Percentiles rank a stretch among this genome's conserved stretches.
Evolutionary conservation across 1,140 invertebrate species (phyloP).

Genomic region (Oreohelix idahoensis): DNA sequence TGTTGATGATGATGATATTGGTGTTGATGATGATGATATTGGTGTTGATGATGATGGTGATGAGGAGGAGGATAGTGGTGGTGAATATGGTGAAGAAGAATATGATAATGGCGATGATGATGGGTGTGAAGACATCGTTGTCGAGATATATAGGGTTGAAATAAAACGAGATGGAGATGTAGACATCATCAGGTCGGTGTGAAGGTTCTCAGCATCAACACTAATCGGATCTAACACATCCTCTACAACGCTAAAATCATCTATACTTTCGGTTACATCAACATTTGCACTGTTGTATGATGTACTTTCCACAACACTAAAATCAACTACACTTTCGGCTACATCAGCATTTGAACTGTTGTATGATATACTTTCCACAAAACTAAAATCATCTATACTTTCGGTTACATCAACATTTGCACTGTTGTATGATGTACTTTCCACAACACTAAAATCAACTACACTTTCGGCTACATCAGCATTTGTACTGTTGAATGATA

Average conservation of each 20-base stretch:
- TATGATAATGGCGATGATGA: neutral
- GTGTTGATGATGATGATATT: neutral
- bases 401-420: neutral
- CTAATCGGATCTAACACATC: neutral
- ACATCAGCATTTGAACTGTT: no score
- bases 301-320: neutral
- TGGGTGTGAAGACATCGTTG: neutral
- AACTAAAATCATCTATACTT: neutral
- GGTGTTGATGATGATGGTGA: neutral
- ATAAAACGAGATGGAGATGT: neutral
- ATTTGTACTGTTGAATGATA: no score
- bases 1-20: neutral
- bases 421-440: neutral
- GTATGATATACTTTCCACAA: no score
- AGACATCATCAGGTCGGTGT: neutral
- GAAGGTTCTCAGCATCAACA: neutral
- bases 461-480: no score
- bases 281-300: neutral
- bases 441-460: no score
- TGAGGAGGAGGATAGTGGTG: neutral
- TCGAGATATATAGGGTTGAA: neutral
- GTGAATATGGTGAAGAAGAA: conserved; percentile 16
- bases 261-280: neutral
- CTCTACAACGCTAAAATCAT: neutral
- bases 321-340: no score